These are phyloP conservation scores for Antheraea assamensis DNA, from an alignment of 2,888 invertebrate genomes.

Conservation along the genomic window DNA sequence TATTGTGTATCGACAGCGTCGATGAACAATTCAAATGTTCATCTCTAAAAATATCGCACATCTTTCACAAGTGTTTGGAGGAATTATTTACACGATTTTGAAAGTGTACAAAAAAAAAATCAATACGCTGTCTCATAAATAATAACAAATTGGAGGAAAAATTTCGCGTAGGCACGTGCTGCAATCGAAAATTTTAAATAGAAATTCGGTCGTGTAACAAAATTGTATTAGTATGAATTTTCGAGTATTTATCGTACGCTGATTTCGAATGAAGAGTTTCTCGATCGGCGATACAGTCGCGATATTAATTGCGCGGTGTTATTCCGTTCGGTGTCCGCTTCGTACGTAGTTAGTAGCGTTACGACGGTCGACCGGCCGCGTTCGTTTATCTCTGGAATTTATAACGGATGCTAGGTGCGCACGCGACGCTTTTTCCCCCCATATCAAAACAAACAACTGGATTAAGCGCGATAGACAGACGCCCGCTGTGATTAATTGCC, in stretches of 20 bases:
- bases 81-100: constrained; percentile 9
- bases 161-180: constrained; percentile 16
- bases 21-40: constrained; percentile 20
- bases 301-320: neutral
- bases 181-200: constrained; percentile 1
- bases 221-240: constrained; percentile 1
- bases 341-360: neutral
- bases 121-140: constrained; percentile 8
- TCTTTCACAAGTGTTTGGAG: neutral
- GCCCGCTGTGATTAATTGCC: constrained; percentile 41
- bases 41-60: constrained; percentile 23
- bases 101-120: neutral
- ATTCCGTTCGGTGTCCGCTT: neutral
- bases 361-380: neutral
- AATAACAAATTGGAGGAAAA: constrained; percentile 17
- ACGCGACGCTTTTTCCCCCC: constrained; percentile 44
- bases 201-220: constrained; percentile 7
- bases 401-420: constrained; percentile 40
- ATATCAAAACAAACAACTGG: constrained; percentile 21
- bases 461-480: constrained; percentile 33
- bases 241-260: neutral
- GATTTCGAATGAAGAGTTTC: neutral
- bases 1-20: neutral
- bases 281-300: neutral
- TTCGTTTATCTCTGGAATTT: neutral